These are phyloP conservation scores for Chaetodon auriga DNA, from an alignment of 2,113 vertebrate species.

Conservation along the genomic window DNA sequence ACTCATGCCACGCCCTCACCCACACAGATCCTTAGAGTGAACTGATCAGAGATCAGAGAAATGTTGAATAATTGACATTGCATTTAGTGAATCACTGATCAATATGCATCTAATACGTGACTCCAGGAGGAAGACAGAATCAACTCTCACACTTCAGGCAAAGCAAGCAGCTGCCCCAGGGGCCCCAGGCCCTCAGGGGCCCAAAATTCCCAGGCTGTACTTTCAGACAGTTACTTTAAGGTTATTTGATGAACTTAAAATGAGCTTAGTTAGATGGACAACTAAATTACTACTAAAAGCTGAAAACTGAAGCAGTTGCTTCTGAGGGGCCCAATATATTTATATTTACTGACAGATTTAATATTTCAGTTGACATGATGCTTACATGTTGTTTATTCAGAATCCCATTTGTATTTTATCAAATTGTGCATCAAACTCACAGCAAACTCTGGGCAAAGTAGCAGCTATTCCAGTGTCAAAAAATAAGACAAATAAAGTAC, in stretches of 20 bases:
- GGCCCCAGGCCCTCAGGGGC: background rate
- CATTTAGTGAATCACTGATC: too few relatives aligned
- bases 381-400: background rate
- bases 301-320: background rate
- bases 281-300: background rate
- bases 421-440: too few relatives aligned
- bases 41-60: background rate
- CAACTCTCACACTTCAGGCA: conserved; percentile 1
- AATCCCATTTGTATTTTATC: too few relatives aligned
- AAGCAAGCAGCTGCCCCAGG: background rate
- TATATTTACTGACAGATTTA: background rate
- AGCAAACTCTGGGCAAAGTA: too few relatives aligned
- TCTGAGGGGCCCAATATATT: background rate
- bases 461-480: too few relatives aligned
- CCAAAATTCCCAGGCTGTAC: background rate
- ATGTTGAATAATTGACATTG: background rate
- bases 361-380: too few relatives aligned
- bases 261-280: background rate
- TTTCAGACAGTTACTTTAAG: background rate
- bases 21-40: background rate
- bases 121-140: background rate
- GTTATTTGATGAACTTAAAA: background rate
- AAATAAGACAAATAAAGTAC: too few relatives aligned
- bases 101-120: too few relatives aligned
- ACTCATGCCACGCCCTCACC: background rate